Evolutionary conservation across 2,888 invertebrate species (phyloP).

Genomic region (Nomada lathburiana): DNA sequence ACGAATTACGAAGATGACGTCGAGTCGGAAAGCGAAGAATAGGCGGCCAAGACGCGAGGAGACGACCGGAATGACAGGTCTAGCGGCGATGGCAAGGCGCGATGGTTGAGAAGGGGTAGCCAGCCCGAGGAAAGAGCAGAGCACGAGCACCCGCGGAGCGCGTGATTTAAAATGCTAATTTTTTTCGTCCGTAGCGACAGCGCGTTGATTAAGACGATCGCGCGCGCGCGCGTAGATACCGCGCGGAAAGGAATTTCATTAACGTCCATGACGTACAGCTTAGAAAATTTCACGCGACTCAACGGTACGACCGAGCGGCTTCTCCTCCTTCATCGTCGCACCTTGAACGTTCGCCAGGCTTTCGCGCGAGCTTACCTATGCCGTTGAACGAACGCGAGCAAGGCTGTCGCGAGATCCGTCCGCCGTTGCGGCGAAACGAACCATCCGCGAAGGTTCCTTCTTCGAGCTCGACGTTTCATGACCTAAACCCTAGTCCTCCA

Average conservation of each 20-base stretch:
- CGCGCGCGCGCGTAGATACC: slow-evolving; percentile 34
- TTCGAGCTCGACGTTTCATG: too few species aligned
- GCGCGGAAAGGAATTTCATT: slow-evolving; percentile 77
- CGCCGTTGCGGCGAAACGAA: too few species aligned
- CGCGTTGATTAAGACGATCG: slow-evolving; percentile 79
- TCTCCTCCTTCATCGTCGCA: background rate
- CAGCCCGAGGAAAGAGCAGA: slow-evolving; percentile 14
- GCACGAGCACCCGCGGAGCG: slow-evolving; percentile 75
- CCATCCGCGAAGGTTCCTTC: too few species aligned
- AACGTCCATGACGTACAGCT: slow-evolving; percentile 71
- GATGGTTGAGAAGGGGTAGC: background rate
- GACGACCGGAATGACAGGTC: slow-evolving; percentile 22
- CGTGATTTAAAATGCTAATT: slow-evolving; percentile 81
- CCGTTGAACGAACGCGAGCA: too few species aligned
- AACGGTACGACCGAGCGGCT: background rate
- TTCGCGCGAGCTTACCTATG: too few species aligned
- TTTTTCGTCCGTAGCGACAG: slow-evolving; percentile 73
- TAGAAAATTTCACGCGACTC: slow-evolving; percentile 63
- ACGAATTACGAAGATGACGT: slow-evolving; percentile 73
- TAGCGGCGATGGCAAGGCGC: slow-evolving; percentile 15
- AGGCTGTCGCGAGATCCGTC: too few species aligned
- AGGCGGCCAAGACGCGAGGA: background rate
- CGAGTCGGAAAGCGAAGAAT: slow-evolving; percentile 28
- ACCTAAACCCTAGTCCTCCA: too few species aligned
- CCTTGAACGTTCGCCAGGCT: too few species aligned